Evolutionary conservation across 2,888 invertebrate species (phyloP).

Genomic region (Ennomos quercinarius): DNA sequence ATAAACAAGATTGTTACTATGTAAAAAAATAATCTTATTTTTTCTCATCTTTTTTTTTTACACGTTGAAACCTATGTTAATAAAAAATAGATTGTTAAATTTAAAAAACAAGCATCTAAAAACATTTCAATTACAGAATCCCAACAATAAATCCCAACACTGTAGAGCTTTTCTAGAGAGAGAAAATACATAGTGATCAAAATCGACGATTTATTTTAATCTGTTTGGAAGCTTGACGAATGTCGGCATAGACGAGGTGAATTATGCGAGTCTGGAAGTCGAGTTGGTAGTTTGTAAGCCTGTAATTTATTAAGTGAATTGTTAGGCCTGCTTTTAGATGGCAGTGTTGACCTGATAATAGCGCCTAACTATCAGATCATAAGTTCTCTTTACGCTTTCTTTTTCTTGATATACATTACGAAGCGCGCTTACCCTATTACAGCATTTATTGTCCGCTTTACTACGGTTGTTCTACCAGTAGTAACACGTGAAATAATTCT

Average conservation of each 20-base stretch:
- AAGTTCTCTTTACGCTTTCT: too few relatives aligned
- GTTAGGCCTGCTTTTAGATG: neutral
- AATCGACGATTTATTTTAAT: conserved; percentile 52
- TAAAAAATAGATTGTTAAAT: neutral
- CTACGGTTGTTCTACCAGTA: too few relatives aligned
- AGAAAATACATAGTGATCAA: conserved; percentile 50
- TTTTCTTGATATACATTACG: too few relatives aligned
- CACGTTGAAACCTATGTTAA: neutral
- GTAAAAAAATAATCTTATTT: too few relatives aligned
- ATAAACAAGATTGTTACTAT: too few relatives aligned
- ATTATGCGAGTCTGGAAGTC: conserved; percentile 50
- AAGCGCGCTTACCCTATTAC: too few relatives aligned
- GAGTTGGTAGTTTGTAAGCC: conserved; percentile 39
- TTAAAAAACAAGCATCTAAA: conserved; percentile 1
- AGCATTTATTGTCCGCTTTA: too few relatives aligned
- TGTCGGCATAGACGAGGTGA: conserved; percentile 58
- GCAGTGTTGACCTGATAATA: too few relatives aligned
- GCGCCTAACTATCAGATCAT: too few relatives aligned
- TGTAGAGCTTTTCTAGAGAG: conserved; percentile 15
- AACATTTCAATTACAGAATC: conserved; percentile 8
- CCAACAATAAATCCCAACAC: conserved; percentile 18
- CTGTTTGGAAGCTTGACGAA: conserved; percentile 56
- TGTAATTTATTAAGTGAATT: neutral
- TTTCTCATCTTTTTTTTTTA: too few relatives aligned
- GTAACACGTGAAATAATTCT: too few relatives aligned